Percentiles rank a stretch among this genome's conserved stretches.
Evolutionary conservation across 2,797 vertebrate genomes (phyloP).

Genomic region (Emys orbicularis): DNA sequence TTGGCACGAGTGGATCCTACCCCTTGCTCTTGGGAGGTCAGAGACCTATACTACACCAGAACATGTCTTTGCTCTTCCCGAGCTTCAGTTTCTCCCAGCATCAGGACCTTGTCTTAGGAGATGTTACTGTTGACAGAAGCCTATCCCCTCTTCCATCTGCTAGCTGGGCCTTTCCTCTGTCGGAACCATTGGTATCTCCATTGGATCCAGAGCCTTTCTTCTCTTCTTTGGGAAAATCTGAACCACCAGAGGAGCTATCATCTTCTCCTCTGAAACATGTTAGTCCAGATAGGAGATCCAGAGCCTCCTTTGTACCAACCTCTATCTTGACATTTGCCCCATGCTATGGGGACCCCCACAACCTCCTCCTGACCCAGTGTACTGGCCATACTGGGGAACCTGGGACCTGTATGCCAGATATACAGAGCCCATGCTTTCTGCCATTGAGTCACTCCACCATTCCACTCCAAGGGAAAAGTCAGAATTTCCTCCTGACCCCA

Average conservation of each 20-base stretch:
- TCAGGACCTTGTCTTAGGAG: neutral
- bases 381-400: neutral
- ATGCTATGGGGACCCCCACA: neutral
- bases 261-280: neutral
- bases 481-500: neutral
- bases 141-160: neutral
- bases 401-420: neutral
- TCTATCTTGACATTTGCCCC: neutral
- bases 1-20: neutral
- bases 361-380: neutral
- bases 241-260: neutral
- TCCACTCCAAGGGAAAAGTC: neutral
- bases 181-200: neutral
- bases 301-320: neutral
- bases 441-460: neutral
- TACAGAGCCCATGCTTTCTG: neutral
- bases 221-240: neutral
- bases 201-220: neutral
- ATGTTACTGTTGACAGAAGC: neutral
- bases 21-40: neutral
- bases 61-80: neutral
- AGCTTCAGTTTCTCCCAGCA: neutral
- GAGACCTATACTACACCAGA: neutral
- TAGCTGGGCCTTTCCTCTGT: neutral
- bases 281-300: neutral